Base-by-base conservation (phyloP, 2,113 vertebrate genomes). In the Pan paniscus region DNA sequence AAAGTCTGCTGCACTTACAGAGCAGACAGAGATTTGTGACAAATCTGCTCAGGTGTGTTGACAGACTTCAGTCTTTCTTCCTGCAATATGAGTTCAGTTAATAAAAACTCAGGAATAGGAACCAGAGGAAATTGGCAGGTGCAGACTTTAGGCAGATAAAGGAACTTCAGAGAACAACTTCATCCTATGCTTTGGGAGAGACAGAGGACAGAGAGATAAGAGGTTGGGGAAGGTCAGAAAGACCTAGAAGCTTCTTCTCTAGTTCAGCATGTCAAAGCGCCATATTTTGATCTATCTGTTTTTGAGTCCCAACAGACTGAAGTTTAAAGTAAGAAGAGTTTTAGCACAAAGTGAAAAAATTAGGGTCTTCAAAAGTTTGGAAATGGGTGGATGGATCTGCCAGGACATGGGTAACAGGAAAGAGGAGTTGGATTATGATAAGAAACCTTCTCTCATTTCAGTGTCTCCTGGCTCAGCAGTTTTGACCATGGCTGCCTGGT, bases 341-440 rank as follows among this genome's bases (percentile, higher is more conserved):
- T 85, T 16, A n/a, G 20, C 0, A 20, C 10, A 86, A 81, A 18
- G 22, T 32, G 3, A 57, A 32, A 55, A 43, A 17, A 32, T 2
- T 8, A 2, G 10, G 4, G 2, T 30, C 50, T 50, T 5, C 23
- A 35, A 17, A 20, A 7, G 0, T 8, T 35, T 11, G 5, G 9
- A 5, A 40, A 72, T 8, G 0, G 13, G 68, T 5, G 1, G 38
- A 4, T 22, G 2, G 4, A 1, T 20, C 32, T 9, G 3, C 23
- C 38, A 55, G 11, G 22, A 12, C 9, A 27, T 25, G 4, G 35
- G 23, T 2, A 22, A 16, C 18, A 5, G 10, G 9, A 13, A 17
- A 1, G 2, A 46, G 5, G 14, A 25, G 32, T 3, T 4, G 1
- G 8, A 46, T 5, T 0, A 1, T 0, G 14, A 32, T 32, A 30